Evolutionary conservation across 2,113 vertebrate genomes (phyloP).

Genomic region (Lasiurus borealis): DNA sequence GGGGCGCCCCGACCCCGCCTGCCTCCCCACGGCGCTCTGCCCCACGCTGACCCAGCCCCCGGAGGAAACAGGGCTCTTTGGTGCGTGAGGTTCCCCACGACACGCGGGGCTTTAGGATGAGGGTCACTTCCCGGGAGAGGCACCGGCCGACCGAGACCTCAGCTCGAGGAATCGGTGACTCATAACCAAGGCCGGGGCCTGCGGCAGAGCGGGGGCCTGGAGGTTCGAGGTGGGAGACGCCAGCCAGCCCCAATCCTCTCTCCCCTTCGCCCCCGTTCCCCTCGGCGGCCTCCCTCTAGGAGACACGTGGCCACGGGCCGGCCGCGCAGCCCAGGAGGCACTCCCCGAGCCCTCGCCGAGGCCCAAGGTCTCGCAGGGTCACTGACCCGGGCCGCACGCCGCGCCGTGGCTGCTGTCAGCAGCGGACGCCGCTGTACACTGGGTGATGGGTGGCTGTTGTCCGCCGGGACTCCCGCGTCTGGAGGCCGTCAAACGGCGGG

Average conservation of each 20-base stretch:
- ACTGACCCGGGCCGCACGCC: rapidly evolving
- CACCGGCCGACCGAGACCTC: not conserved
- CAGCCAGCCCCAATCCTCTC: too few species aligned
- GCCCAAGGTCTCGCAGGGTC: not conserved
- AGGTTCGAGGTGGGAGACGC: rapidly evolving
- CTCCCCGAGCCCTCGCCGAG: rapidly evolving
- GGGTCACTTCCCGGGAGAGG: rapidly evolving
- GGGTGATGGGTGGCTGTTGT: rapidly evolving
- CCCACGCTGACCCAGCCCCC: rapidly evolving
- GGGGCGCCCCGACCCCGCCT: not conserved
- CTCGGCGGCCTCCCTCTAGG: rapidly evolving
- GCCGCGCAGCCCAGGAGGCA: rapidly evolving
- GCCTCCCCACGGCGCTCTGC: rapidly evolving
- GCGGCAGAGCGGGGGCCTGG: too few species aligned
- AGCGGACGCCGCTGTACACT: not conserved
- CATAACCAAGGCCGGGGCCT: not conserved
- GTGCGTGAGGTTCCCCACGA: not conserved
- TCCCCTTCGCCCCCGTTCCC: too few species aligned
- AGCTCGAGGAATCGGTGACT: not conserved
- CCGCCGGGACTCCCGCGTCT: rapidly evolving
- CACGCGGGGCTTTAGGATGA: too few species aligned
- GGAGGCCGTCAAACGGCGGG: not conserved
- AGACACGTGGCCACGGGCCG: rapidly evolving
- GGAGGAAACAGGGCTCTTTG: not conserved
- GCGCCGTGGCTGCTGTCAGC: not conserved